Base-by-base conservation (phyloP, 2,888 invertebrate genomes). In the Chrysodeixis includens region DNA sequence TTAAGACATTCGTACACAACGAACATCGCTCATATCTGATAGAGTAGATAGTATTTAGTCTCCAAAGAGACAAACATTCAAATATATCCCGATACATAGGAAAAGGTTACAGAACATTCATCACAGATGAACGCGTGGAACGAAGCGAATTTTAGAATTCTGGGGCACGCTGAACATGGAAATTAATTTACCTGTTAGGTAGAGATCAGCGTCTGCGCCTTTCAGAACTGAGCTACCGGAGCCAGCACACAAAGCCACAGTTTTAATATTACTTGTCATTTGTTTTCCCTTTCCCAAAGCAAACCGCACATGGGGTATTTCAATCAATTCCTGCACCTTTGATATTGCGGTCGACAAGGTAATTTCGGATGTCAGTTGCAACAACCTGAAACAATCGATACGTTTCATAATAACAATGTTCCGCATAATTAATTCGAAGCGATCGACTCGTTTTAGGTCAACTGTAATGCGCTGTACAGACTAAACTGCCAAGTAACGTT, bases 201-300 rank as follows among this genome's bases (percentile, higher is more conserved):
- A 98, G 14, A 99, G 93, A 92, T 99, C 98, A 2, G 97, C 98
- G 18, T 89, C 66, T 0, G 97, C 94, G 14, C 96, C 96, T 74
- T 96, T 96, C 20, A 99, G 91, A 1, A 99, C 96, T 0, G 98
- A 97, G 7, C 95, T 94, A 0, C 99, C 99, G 0, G 99, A 98
- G 0, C 99, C 99, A 30, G 98, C 99, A 88, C 99, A 99, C 1
- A 99, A 92, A 0, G 98, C 99, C 5, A 98, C 96, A 0, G 95
- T 96, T 30, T 89, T 87, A 1, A 98, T 95, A 8, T 83, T 76
- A 44, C 96, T 94, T 87, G 90, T 76, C 90, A 95, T 70, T 30
- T 76, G 66, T 74, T 86, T 90, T 6, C 88, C 90, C 76, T 83
- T 91, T 6, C 96, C 97, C 51, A 97, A 81, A 5, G 98, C 98